phyloP scores from a whole-genome alignment of 1,140 invertebrate genomes.

The Forficula auricularia region DNA sequence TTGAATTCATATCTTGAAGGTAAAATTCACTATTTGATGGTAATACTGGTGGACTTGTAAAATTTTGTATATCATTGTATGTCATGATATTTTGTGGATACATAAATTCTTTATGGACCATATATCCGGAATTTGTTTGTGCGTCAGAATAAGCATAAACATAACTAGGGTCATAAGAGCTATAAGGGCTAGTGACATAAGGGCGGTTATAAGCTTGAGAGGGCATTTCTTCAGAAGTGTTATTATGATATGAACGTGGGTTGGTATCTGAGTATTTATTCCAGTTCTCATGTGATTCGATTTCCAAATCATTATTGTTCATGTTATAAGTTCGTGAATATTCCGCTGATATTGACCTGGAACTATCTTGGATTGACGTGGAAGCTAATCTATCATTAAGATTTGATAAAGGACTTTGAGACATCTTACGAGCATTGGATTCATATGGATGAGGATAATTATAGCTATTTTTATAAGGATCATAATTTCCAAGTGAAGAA shows the following conservation, averaged over 20 bases:
- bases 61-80: slow-evolving; percentile 17
- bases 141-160: slow-evolving; percentile 15
- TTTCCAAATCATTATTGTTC: slow-evolving; percentile 9
- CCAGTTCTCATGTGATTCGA: slow-evolving; percentile 4
- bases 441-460: slow-evolving; percentile 9
- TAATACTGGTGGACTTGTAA: not conserved
- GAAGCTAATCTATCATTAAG: slow-evolving; percentile 9
- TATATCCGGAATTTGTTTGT: slow-evolving; percentile 9
- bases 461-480: slow-evolving; percentile 9
- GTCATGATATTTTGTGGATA: slow-evolving; percentile 17
- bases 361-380: slow-evolving; percentile 3
- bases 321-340: slow-evolving; percentile 9
- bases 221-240: not conserved
- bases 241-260: slow-evolving; percentile 7
- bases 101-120: slow-evolving; percentile 13
- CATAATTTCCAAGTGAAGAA: slow-evolving; percentile 9
- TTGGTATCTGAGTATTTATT: slow-evolving; percentile 9
- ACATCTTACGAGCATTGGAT: slow-evolving; percentile 1
- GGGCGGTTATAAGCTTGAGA: not conserved
- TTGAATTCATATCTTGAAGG: slow-evolving; percentile 17
- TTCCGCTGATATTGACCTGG: not conserved
- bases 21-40: too few species aligned
- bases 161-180: slow-evolving; percentile 17
- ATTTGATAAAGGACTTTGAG: slow-evolving; percentile 10
- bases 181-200: slow-evolving; percentile 14